Evolutionary conservation across 2,113 vertebrate genomes (phyloP), one percentile per base, ranked within the genome.

Genomic region (Noctilio leporinus): DNA sequence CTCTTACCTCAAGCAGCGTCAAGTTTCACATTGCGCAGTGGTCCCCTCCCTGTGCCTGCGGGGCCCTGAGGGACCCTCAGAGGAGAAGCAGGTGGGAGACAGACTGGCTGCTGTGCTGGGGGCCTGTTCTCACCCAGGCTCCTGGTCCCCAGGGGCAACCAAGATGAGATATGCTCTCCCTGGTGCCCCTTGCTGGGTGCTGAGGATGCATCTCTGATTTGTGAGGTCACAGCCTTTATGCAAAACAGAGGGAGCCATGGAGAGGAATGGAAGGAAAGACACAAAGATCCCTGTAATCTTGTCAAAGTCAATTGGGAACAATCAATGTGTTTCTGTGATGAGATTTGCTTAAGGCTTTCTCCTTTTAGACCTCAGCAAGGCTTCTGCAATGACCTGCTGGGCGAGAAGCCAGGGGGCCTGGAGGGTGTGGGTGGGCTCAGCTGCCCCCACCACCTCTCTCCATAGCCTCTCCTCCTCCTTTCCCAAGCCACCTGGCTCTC

Each of bases 271-370:
- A 87, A 59, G 51, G 8, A 12, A 35, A 93, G 95, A 92, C 93
- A 89, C 7, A 84, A 88, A 92, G 64, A 72, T 9, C 33, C 47
- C 92, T 92, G 92, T 96, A 95, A 95, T 96, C 97, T 97, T 87
- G 96, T 98, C 98, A 96, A 97, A 96, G 95, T 97, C 97, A 96
- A 96, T 94, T 98, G 98, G 97, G 96, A 97, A 97, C 98, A 98
- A 98, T 97, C 97, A 95, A 96, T 97, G 98, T 96, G 84, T 84
- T 97, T 95, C 87, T 96, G 97, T 93, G 97, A 97, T 91, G 97
- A 96, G 96, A 98, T 97, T 96, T 97, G 97, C 96, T 97, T 95
- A 97, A 95, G 96, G 97, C 94, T 95, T 95, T 96, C 69, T 96
- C 69, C 73, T 95, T 45, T 22, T 26, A 22, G 40, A 55, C 22